Base-by-base conservation (phyloP, 2,113 vertebrate species). In the Narcine bancroftii region DNA sequence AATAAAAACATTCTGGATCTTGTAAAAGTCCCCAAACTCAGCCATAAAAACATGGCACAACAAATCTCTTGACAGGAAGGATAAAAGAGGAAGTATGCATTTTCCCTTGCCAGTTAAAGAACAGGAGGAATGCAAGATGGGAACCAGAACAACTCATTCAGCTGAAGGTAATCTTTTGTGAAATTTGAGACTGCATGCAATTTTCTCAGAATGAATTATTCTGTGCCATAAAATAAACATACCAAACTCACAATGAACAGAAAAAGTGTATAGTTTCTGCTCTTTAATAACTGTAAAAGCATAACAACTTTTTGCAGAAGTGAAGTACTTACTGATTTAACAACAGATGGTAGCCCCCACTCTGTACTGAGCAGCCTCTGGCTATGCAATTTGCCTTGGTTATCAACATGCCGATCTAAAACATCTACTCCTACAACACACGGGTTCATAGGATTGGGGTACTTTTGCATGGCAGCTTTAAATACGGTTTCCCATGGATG, bases 401-500 rank as follows among this genome's bases (percentile, higher is more conserved):
- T 92, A 93, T 99, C 98, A 11, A 99, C 15, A 0, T 93, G 94
- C 92, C 99, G 95, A 94, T 97, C 96, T 95, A 99, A 93, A 10
- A 99, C 99, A 26, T 99, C 99, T 0, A 99, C 98, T 0, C 99
- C 99, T 6, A 99, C 96, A 94, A 99, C 99, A 0, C 95, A 97
- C 0, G 99, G 97, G 94, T 99, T 99, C 98, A 99, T 99, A 10
- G 99, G 99, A 71, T 99, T 99, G 0, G 99, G 99, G 89, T 99
- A 99, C 60, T 99, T 99, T 96, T 97, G 97, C 99, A 99, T 99
- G 0, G 99, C 99, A 33, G 99, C 99, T 3, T 97, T 98, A 4
- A 97, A 99, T 21, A 99, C 99, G 0, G 96, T 99, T 92, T 99
- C 98, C 99, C 99, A 99, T 2, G 98, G 99, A 94, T 99, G 99